phyloP scores from a whole-genome alignment of 2,113 vertebrate species.

The Mirounga angustirostris region DNA sequence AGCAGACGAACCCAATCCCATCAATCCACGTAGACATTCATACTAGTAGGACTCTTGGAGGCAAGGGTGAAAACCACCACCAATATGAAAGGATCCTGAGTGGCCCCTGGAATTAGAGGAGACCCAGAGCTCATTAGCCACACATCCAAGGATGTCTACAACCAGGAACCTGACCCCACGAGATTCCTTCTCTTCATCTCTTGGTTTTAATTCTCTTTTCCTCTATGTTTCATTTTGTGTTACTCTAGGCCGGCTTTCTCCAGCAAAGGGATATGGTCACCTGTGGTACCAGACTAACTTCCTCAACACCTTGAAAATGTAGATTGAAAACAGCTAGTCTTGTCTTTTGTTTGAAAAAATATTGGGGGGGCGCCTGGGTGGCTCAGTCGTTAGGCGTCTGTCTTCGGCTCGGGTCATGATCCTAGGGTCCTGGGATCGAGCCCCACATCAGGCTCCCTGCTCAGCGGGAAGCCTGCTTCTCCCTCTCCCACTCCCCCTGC shows the following conservation, averaged over 20 bases:
- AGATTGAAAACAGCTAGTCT: background rate
- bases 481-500: too few relatives aligned
- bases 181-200: background rate
- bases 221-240: background rate
- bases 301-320: background rate
- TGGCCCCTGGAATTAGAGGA: background rate
- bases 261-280: background rate
- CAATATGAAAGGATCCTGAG: background rate
- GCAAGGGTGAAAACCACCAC: background rate
- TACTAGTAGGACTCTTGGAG: background rate
- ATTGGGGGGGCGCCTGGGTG: background rate
- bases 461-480: too few relatives aligned
- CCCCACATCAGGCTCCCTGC: too few relatives aligned
- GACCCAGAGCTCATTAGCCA: background rate
- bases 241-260: background rate
- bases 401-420: too few relatives aligned
- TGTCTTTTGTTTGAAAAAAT: background rate
- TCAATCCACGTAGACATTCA: background rate
- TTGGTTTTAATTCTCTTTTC: constrained; percentile 7
- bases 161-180: background rate
- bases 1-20: background rate
- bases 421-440: too few relatives aligned
- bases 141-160: background rate
- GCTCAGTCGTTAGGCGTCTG: too few relatives aligned
- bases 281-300: background rate